Conservation (phyloP, 2,888 invertebrate genomes). For the Drosophila borborema region DNA sequence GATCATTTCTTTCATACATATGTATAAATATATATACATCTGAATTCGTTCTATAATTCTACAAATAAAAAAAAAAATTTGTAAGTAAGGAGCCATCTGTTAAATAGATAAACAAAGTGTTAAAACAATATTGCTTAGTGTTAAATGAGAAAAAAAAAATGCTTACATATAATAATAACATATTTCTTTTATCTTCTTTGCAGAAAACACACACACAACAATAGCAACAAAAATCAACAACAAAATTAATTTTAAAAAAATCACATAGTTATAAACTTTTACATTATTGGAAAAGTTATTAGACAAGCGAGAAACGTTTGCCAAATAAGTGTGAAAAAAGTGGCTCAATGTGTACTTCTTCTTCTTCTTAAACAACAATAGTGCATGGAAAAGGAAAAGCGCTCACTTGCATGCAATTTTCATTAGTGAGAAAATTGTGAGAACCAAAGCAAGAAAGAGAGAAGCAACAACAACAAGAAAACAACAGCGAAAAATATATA, state of each 20-base stretch:
- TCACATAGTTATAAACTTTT: neutral
- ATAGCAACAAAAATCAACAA: neutral
- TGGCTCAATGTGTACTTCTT: conserved; percentile 24
- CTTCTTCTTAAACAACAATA: conserved; percentile 7
- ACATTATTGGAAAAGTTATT: neutral
- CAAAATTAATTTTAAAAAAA: neutral
- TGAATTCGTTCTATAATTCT: too few relatives aligned
- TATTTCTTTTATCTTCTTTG: neutral
- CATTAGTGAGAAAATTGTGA: conserved; percentile 65
- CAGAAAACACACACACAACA: conserved; percentile 5
- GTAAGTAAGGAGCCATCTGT: neutral
- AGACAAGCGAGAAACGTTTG: conserved; percentile 11
- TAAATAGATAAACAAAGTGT: neutral
- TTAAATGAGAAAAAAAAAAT: neutral
- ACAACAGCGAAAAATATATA: conserved; percentile 20
- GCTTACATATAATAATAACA: neutral
- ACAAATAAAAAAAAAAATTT: too few relatives aligned
- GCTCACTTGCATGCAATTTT: conserved; percentile 67
- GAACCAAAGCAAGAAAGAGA: conserved; percentile 24
- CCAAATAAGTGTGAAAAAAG: conserved; percentile 48
- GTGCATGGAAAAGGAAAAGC: conserved; percentile 45
- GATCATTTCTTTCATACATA: too few relatives aligned
- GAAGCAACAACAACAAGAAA: conserved; percentile 5
- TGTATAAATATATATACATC: neutral
- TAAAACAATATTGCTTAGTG: neutral